Percentiles rank a stretch among this genome's conserved stretches.
These are phyloP conservation scores for Diplogasteroides magnus DNA, from an alignment of 1,140 invertebrate species.

Conservation along the genomic window DNA sequence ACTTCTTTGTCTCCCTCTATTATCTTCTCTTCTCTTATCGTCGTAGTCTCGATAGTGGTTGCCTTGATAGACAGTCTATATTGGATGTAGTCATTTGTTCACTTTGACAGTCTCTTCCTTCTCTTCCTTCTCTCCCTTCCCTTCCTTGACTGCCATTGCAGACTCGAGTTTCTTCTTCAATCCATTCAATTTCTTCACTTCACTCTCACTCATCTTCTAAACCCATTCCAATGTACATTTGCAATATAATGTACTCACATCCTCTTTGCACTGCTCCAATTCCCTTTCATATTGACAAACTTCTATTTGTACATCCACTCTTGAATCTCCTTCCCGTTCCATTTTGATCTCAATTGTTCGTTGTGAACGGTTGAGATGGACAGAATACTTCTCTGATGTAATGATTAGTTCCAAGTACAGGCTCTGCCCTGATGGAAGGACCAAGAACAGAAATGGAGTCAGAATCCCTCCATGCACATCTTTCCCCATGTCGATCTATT, in stretches of 20 bases:
- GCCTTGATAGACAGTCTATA: too few species aligned
- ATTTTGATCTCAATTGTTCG: constrained; percentile 8
- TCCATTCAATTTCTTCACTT: constrained; percentile 16
- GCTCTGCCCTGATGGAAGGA: constrained; percentile 27
- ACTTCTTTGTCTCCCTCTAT: not conserved
- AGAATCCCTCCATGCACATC: constrained; percentile 25
- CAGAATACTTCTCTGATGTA: constrained; percentile 20
- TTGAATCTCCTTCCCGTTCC: constrained; percentile 22
- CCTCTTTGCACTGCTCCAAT: constrained; percentile 29
- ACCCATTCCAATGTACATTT: too few species aligned
- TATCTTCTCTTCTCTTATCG: not conserved
- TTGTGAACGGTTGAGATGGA: constrained; percentile 2
- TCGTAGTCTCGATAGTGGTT: not conserved
- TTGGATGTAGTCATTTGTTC: too few species aligned
- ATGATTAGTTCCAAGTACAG: constrained; percentile 25
- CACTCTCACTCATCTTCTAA: constrained; percentile 25
- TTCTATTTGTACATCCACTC: constrained; percentile 27
- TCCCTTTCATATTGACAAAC: constrained; percentile 29
- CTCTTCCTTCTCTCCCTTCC: not conserved
- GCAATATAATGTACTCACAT: constrained; percentile 8
- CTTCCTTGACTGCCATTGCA: not conserved
- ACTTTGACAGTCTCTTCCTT: too few species aligned
- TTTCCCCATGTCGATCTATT: constrained; percentile 13
- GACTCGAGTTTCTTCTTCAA: constrained; percentile 18
- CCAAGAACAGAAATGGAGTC: constrained; percentile 28